phyloP scores from a whole-genome alignment of 2,113 vertebrate genomes.

The Oenanthe oenanthe region DNA sequence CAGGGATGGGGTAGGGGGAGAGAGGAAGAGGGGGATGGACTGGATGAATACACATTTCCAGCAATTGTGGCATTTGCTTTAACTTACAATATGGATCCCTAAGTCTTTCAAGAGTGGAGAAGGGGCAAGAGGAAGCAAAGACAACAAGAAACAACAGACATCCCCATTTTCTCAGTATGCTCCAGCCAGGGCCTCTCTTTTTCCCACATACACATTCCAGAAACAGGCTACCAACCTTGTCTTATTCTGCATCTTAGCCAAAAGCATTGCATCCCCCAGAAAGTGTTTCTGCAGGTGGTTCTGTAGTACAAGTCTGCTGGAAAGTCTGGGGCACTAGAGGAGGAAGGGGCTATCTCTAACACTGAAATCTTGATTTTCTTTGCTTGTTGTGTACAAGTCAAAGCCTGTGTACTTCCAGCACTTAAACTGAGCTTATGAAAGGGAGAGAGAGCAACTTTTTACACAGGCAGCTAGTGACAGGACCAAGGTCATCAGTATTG shows the following conservation, averaged over 20 bases:
- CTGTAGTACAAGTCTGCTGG: not conserved
- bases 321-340: not conserved
- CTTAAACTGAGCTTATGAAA: not conserved
- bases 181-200: not conserved
- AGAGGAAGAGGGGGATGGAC: constrained; percentile 11
- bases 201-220: not conserved
- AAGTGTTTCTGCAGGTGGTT: not conserved
- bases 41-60: constrained; percentile 29
- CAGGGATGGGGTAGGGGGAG: not conserved
- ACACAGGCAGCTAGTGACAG: not conserved
- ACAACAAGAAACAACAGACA: not conserved
- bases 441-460: not conserved
- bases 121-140: not conserved
- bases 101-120: not conserved
- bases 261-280: not conserved
- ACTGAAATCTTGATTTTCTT: not conserved
- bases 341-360: not conserved
- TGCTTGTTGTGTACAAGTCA: not conserved
- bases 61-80: not conserved
- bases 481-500: not conserved
- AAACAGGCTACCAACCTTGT: not conserved
- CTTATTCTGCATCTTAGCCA: not conserved
- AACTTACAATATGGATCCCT: not conserved
- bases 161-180: not conserved
- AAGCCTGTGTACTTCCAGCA: not conserved